These are phyloP conservation scores for Mycetomoellerius zeteki DNA, from an alignment of 1,140 invertebrate genomes.

Conservation along the genomic window DNA sequence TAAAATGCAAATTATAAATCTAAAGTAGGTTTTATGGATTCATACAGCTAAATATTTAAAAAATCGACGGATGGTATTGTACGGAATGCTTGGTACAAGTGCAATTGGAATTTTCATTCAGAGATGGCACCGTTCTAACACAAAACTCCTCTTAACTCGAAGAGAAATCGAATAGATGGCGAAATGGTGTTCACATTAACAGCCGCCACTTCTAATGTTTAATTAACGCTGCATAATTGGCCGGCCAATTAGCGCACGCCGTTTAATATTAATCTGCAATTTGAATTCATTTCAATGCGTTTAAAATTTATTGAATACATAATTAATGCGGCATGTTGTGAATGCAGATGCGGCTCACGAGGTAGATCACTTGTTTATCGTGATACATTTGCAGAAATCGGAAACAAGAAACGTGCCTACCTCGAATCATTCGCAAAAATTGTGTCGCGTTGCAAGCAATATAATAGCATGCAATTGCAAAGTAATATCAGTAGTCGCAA, in stretches of 20 bases:
- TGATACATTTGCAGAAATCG: background rate
- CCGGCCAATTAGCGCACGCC: slow-evolving; percentile 81
- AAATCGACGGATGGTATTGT: slow-evolving; percentile 13
- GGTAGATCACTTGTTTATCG: slow-evolving; percentile 33
- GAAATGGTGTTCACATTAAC: slow-evolving; percentile 14
- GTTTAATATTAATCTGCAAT: slow-evolving; percentile 86
- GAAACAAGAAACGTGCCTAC: no score
- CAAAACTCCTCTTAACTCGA: background rate
- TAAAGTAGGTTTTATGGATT: background rate
- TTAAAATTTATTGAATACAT: slow-evolving; percentile 86
- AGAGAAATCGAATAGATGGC: slow-evolving; percentile 67
- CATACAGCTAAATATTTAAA: background rate
- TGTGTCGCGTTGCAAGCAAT: background rate
- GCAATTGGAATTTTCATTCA: background rate
- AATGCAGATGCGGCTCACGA: slow-evolving; percentile 72
- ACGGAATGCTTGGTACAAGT: background rate
- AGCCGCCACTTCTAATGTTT: slow-evolving; percentile 80
- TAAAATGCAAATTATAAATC: background rate
- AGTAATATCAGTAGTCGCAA: background rate
- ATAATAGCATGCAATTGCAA: background rate
- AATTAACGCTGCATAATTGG: slow-evolving; percentile 85
- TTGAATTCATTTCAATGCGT: slow-evolving; percentile 85
- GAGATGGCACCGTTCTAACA: slow-evolving; percentile 14
- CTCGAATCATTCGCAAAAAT: background rate
- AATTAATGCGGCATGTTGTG: slow-evolving; percentile 80